Evolutionary conservation across 2,113 vertebrate species (phyloP).

Genomic region (Lasiurus cinereus): DNA sequence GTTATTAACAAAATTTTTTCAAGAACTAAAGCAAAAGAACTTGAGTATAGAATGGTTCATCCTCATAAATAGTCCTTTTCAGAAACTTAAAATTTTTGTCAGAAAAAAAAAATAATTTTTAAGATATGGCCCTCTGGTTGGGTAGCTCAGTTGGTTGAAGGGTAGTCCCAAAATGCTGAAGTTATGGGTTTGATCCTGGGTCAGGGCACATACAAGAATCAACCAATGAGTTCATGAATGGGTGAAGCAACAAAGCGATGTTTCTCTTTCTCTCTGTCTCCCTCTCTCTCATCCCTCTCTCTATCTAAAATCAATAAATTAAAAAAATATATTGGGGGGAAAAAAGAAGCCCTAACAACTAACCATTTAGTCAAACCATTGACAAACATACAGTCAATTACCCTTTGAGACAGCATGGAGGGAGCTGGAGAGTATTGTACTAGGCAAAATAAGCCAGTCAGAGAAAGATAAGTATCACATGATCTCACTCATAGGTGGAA

Average conservation of each 20-base stretch:
- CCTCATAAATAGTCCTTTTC: neutral
- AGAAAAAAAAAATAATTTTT: conserved; percentile 3
- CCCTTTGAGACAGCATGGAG: too few species aligned
- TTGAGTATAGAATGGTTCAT: neutral
- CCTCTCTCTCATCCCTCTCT: neutral
- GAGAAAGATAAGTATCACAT: too few species aligned
- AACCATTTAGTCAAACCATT: conserved; percentile 10
- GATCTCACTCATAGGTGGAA: too few species aligned
- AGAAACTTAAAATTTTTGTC: conserved; percentile 13
- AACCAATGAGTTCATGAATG: neutral
- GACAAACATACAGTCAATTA: neutral
- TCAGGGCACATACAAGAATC: neutral
- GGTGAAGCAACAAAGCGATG: neutral
- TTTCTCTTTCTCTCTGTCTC: neutral
- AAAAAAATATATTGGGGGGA: neutral
- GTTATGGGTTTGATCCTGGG: neutral
- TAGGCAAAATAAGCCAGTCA: too few species aligned
- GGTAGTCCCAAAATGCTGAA: neutral
- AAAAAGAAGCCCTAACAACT: neutral
- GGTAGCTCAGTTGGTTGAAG: neutral
- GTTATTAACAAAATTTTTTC: conserved; percentile 7
- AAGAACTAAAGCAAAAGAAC: conserved; percentile 13
- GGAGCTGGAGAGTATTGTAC: too few species aligned
- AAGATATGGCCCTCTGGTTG: neutral
- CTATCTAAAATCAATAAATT: neutral